Base-by-base conservation (phyloP, 2,888 invertebrate genomes). In the Pollenia angustigena region DNA sequence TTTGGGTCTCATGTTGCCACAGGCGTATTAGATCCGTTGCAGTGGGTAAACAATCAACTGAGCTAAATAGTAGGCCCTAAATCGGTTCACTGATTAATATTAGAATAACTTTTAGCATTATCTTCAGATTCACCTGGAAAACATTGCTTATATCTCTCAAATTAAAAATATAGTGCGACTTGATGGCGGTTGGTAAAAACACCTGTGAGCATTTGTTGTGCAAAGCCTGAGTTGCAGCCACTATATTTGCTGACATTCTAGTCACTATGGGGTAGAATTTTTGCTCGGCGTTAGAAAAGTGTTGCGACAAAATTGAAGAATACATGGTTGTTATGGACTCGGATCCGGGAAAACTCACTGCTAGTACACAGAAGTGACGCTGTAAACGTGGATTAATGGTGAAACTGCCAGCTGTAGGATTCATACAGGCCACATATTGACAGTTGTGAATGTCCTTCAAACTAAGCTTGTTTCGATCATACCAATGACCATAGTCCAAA, bases 381-480 rank as follows among this genome's bases (percentile, higher is more conserved):
- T 99, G 98, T 10, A 99, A 94, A 88, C 99, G 95, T 0, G 99
- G 98, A 94, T 99, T 98, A 88, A 99, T 98, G 4, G 98, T 98
- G 91, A 99, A 99, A 91, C 98, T 98, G 68, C 99, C 99, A 42
- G 99, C 98, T 0, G 99, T 99, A 0, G 99, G 99, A 94, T 99
- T 99, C 99, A 99, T 99, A 92, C 98, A 98, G 48, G 98, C 97
- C 14, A 99, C 97, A 91, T 99, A 99, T 92, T 99, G 99, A 83
- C 98, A 98, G 91, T 98, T 99, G 92, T 98, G 98, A 85, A 99
- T 98, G 88, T 99, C 99, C 93, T 99, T 99, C 12, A 99, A 93
- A 0, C 97, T 95, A 32, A 99, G 94, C 91, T 97, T 97, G 58
- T 96, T 96, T 52, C 99, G 95, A 91, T 99, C 98, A 92, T 97